phyloP scores from a whole-genome alignment of 2,888 invertebrate species.

The Thumatha senex region DNA sequence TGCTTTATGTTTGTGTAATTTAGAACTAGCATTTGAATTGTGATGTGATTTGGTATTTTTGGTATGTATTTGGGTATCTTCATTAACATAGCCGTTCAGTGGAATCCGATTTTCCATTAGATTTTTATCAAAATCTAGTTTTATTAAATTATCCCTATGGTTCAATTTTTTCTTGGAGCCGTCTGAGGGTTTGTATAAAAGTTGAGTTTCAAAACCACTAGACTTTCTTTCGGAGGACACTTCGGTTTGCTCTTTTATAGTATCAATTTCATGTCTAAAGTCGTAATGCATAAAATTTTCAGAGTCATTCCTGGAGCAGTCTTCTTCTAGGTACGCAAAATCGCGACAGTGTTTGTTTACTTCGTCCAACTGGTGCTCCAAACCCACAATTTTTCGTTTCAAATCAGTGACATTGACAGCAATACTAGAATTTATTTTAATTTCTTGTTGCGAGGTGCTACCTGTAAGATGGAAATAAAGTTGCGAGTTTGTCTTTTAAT shows the following conservation, averaged over 20 bases:
- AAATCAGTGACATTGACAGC: slow-evolving; percentile 63
- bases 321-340: slow-evolving; percentile 46
- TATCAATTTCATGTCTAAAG: slow-evolving; percentile 22
- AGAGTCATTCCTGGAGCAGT: slow-evolving; percentile 35
- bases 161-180: slow-evolving; percentile 44
- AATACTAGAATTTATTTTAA: slow-evolving; percentile 66
- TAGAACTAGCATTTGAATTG: slow-evolving; percentile 26
- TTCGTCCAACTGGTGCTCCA: slow-evolving; percentile 59
- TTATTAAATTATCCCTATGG: slow-evolving; percentile 37
- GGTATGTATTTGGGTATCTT: slow-evolving; percentile 32
- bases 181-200: slow-evolving; percentile 53
- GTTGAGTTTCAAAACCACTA: slow-evolving; percentile 45
- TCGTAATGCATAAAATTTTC: slow-evolving; percentile 26
- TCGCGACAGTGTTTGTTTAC: slow-evolving; percentile 59
- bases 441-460: slow-evolving; percentile 60
- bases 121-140: slow-evolving; percentile 26
- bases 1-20: slow-evolving; percentile 42
- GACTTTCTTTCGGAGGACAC: slow-evolving; percentile 26
- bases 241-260: slow-evolving; percentile 31
- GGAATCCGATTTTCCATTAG: slow-evolving; percentile 18
- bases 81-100: slow-evolving; percentile 16
- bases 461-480: slow-evolving; percentile 47
- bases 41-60: slow-evolving; percentile 43
- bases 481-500: neutral
- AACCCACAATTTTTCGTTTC: slow-evolving; percentile 60